Base-by-base conservation (phyloP, 2,888 invertebrate species). In the Troides helena region DNA sequence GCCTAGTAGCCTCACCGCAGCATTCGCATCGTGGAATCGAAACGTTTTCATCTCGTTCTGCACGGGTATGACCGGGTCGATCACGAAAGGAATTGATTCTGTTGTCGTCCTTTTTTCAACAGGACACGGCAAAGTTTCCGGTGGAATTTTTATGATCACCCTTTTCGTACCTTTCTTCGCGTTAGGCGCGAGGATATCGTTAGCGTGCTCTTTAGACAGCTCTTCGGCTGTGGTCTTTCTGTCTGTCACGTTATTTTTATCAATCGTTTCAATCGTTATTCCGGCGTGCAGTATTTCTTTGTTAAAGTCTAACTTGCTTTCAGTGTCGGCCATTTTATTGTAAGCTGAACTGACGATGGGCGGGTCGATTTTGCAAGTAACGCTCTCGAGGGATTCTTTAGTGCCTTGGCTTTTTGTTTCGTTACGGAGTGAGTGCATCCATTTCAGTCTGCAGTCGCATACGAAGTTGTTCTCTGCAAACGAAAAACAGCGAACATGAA, bases 361-460 rank as follows among this genome's bases (percentile, higher is more conserved):
- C 1, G 91, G 85, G 78, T 95, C 95, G 86, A 95, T 92, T 83
- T 94, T 94, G 85, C 97, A 97, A 71, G 95, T 95, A 75, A 96
- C 93, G 72, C 95, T 94, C 78, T 96, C 96, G 66, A 97, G 90
- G 50, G 95, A 94, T 76, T 94, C 94, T 76, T 94, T 94, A 74
- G 96, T 94, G 78, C 94, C 94, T 76, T 93, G 92, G 83, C 95
- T 96, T 84, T 94, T 94, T 74, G 97, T 97, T 76, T 96, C 96
- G 86, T 96, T 95, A 72, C 94, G 94, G 72, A 97, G 89, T 62
- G 93, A 93, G 88, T 95, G 95, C 89, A 97, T 95, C 69, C 97
- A 97, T 76, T 95, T 94, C 76, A 97, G 90, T 75, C 96, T 95
- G 86, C 97, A 97, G 93, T 97, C 96, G 89, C 97, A 97, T 77